phyloP scores from a whole-genome alignment of 2,888 invertebrate genomes.

The Thera britannica region DNA sequence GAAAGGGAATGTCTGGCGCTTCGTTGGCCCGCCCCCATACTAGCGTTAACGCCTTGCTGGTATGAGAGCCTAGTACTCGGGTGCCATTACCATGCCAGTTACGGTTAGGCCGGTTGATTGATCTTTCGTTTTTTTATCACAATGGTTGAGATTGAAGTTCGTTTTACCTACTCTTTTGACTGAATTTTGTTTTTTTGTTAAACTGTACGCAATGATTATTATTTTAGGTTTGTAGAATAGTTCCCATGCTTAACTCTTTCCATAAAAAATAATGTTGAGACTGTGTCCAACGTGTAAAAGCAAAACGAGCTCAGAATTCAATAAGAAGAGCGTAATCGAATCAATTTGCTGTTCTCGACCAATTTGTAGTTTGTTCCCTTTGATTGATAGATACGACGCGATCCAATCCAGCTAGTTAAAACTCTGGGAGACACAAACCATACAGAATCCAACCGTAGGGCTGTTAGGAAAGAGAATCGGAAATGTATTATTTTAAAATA shows the following conservation, averaged over 20 bases:
- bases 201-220: too few relatives aligned
- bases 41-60: conserved; percentile 75
- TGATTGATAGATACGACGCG: conserved; percentile 41
- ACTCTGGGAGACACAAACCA: conserved; percentile 19
- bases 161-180: conserved; percentile 17
- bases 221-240: background rate
- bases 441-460: conserved; percentile 20
- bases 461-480: conserved; percentile 3
- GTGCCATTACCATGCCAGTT: conserved; percentile 62
- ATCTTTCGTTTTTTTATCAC: conserved; percentile 32
- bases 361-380: conserved; percentile 43
- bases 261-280: background rate
- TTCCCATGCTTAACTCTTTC: background rate
- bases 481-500: too few relatives aligned
- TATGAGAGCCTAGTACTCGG: conserved; percentile 76
- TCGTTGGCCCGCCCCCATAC: conserved; percentile 76
- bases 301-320: conserved; percentile 29
- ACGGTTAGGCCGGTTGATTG: conserved; percentile 48
- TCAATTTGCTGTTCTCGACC: conserved; percentile 42
- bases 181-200: background rate
- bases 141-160: conserved; percentile 22
- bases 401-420: conserved; percentile 29
- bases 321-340: conserved; percentile 38
- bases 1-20: conserved; percentile 77
- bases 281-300: conserved; percentile 15